Conservation (phyloP, 2,888 invertebrate genomes). For the Malacosoma neustria region DNA sequence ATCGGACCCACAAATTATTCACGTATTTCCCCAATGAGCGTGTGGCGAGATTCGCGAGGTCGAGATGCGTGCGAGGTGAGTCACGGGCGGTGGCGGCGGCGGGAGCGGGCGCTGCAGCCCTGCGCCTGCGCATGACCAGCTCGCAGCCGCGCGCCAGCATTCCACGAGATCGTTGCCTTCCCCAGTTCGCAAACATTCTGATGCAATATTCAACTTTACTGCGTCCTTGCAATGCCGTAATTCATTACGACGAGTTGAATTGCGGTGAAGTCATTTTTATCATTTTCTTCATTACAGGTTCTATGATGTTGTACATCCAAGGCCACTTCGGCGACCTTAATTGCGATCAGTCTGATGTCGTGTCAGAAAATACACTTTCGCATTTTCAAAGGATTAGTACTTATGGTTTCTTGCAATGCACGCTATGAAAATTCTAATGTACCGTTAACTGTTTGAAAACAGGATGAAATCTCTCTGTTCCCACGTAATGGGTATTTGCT, state of each 20-base stretch:
- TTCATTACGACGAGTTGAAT: constrained; percentile 69
- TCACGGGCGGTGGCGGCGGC: constrained; percentile 33
- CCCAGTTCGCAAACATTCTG: constrained; percentile 56
- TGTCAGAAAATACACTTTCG: constrained; percentile 18
- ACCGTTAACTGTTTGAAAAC: neutral
- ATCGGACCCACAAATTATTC: constrained; percentile 30
- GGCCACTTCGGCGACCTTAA: constrained; percentile 58
- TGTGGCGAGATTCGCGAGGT: constrained; percentile 31
- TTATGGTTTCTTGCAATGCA: neutral
- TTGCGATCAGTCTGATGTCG: constrained; percentile 40
- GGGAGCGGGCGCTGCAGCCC: constrained; percentile 14
- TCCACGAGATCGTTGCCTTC: constrained; percentile 68
- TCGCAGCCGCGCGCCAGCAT: constrained; percentile 45
- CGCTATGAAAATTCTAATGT: neutral
- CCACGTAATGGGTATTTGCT: neutral
- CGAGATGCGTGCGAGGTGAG: constrained; percentile 42
- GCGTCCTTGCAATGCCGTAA: constrained; percentile 75
- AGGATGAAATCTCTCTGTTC: neutral
- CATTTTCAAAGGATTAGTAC: too few relatives aligned
- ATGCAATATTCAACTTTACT: constrained; percentile 74
- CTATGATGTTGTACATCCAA: constrained; percentile 45
- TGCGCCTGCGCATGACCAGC: constrained; percentile 27
- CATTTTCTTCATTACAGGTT: constrained; percentile 50
- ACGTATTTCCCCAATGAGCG: constrained; percentile 54
- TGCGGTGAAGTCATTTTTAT: constrained; percentile 56